Evolutionary conservation across 2,888 invertebrate species (phyloP).

Genomic region (Oligia strigilis): DNA sequence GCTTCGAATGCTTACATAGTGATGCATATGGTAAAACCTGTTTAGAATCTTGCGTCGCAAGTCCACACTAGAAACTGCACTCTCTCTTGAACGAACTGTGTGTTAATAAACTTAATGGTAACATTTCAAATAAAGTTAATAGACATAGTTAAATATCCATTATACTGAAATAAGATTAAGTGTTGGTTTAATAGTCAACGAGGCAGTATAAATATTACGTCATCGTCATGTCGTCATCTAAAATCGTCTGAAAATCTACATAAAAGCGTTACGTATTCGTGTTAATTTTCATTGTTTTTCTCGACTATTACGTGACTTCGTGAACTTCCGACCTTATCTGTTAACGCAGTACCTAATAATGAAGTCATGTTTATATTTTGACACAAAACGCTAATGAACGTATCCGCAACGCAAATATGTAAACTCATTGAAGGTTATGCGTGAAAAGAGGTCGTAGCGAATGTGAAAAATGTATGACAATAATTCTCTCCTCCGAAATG

Average conservation of each 20-base stretch:
- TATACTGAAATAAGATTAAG: constrained; percentile 11
- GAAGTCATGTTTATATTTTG: constrained; percentile 51
- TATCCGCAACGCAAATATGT: constrained; percentile 23
- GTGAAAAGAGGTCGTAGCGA: constrained; percentile 42
- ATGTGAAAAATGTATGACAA: constrained; percentile 31
- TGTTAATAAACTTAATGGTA: constrained; percentile 66
- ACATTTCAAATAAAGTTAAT: constrained; percentile 43
- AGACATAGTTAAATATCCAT: constrained; percentile 27
- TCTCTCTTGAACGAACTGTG: constrained; percentile 67
- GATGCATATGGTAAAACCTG: constrained; percentile 64
- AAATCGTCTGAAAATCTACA: background rate
- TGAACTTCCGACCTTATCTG: constrained; percentile 51
- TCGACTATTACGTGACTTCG: constrained; percentile 14
- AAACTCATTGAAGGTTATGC: constrained; percentile 48
- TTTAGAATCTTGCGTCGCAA: constrained; percentile 66
- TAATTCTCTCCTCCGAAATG: constrained; percentile 7
- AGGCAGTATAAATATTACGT: constrained; percentile 24
- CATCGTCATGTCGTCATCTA: background rate
- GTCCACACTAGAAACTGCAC: constrained; percentile 70
- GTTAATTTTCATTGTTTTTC: constrained; percentile 26
- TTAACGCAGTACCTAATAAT: constrained; percentile 28
- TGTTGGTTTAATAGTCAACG: background rate
- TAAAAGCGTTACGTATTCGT: background rate
- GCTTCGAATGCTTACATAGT: constrained; percentile 34
- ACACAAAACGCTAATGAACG: constrained; percentile 32